Base-by-base conservation (phyloP, 2,113 vertebrate species). In the Scophthalmus maximus region DNA sequence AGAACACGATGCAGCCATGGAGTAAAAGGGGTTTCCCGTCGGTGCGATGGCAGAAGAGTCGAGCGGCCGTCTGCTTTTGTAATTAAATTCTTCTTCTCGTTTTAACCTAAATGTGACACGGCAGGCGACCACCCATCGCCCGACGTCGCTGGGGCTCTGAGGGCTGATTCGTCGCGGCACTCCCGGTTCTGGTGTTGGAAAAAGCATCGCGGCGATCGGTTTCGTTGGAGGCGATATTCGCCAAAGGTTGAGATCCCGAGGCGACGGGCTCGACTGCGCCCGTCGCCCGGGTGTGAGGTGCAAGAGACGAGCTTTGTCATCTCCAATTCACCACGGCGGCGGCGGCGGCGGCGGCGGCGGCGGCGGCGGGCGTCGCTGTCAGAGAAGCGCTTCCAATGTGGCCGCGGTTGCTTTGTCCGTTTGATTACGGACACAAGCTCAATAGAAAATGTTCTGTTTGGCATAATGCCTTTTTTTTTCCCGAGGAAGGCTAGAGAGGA, bases 201-300 rank as follows among this genome's bases (percentile, higher is more conserved):
- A 77, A 83, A 75, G 51, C 65, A 73, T 86, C 69, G 53, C 25
- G 23, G 26, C 57, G 55, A 86, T 77, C 69, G 75, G 64, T 57
- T 71, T 81, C n/a, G 71, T 85, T 75, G 79, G 68, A 73, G 56
- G 42, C 20, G 20, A 70, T 62, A 18, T 23, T 3, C 68, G 63
- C 23, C 27, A 74, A 79, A 90, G 75, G 77, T 75, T 79, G 81
- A 1, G 6, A 58, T 78, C 65, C 50, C 12, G 82, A 73, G 78
- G 26, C 64, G 78, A 85, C 67, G 49, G 42, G 47, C 29, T 82
- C 44, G 76, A 82, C 76, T 73, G 47, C 22, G 51, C 11, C 36
- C 38, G 5, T 15, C 11, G 9, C 10, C n/a, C 25, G 0, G 2
- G 46, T 46, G 26, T 30, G 47, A 50, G 18, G 25, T 10, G 2